Percentiles rank a stretch among this genome's conserved stretches.
Conservation (phyloP, 1,140 invertebrate genomes). For the Diabrotica undecimpunctata region DNA sequence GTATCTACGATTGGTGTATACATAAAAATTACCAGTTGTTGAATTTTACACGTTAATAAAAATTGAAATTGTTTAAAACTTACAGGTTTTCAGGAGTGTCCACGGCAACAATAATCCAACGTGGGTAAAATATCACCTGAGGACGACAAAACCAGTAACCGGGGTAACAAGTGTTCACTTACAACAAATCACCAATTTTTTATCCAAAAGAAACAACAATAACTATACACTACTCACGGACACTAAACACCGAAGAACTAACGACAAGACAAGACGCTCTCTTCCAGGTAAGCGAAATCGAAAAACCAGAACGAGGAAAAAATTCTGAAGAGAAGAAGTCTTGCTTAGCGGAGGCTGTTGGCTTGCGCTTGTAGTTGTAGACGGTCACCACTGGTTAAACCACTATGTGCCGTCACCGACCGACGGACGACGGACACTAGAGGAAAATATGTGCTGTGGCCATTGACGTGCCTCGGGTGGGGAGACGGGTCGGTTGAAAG, state of each 20-base stretch:
- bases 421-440: neutral
- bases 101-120: too few species aligned
- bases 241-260: too few species aligned
- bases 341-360: neutral
- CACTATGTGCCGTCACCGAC: neutral
- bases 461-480: conserved; percentile 1
- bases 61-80: too few species aligned
- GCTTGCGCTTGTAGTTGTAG: neutral
- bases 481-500: neutral
- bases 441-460: neutral
- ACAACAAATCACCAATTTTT: neutral
- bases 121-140: neutral
- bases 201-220: neutral
- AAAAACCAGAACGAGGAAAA: neutral
- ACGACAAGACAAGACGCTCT: neutral
- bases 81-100: too few species aligned
- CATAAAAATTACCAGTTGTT: too few species aligned
- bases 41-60: too few species aligned
- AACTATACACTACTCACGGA: too few species aligned
- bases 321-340: neutral
- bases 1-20: too few species aligned
- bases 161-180: neutral
- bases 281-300: neutral
- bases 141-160: neutral
- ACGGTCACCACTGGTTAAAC: neutral